Evolutionary conservation across 2,888 invertebrate species (phyloP), one percentile per base, ranked within the genome.

Genomic region (Hipparchia semele): DNA sequence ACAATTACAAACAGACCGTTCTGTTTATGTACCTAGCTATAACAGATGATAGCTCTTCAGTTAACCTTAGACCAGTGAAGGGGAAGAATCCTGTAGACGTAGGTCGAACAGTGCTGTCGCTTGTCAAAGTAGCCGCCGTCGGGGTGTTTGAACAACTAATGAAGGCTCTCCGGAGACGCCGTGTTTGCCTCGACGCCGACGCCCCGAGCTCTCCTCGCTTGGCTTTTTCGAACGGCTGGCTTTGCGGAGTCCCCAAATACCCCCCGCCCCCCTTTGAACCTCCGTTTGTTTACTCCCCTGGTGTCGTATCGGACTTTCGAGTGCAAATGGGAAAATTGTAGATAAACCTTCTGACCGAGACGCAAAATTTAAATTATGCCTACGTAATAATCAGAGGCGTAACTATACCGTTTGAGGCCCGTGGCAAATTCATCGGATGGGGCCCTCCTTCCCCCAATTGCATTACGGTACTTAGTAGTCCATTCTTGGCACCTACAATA

Each of bases 81-180:
- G 90, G 91, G 90, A 90, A 90, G 89, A 88, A 84, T 83, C 81
- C 84, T 84, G 84, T 73, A 80, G 81, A 80, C 83, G 81, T 80
- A 78, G 79, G 79, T 78, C 79, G 79, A 77, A 82, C 82, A 83
- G 87, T 84, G 85, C 87, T 87, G 86, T 83, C 86, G 83, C 90
- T 89, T 91, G 92, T 93, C 93, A 92, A 92, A 93, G 93, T 92
- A 90, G 91, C 91, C 90, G 90, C 89, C 90, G 89, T 86, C 87
- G 88, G 91, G 87, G 82, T 93, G 90, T 94, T 93, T 94, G 93
- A 86, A 89, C 93, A 90, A 93, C 90, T 94, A 94, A 94, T 94
- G 93, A 93, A 92, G 91, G 88, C 81, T 89, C 92, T 92, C 93
- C 82, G 85, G 92, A 93, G 93, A 92, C 89, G 86, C 77, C 79